phyloP scores from a whole-genome alignment of 2,797 vertebrate species.

The Mormyrus proboscirostris region DNA sequence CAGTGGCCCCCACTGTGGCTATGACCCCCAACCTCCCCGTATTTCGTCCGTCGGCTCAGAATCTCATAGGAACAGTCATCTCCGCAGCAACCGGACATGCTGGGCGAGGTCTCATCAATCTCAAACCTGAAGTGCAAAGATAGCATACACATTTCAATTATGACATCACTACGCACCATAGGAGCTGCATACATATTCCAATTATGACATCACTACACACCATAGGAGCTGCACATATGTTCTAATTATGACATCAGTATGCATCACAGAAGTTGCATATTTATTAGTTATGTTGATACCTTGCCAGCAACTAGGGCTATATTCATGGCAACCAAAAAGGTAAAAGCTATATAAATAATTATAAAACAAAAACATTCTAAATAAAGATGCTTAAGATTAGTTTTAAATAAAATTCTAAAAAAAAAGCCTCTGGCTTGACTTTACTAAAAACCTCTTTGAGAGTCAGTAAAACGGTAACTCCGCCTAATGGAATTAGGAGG shows the following conservation, averaged over 20 bases:
- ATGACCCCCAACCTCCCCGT: constrained; percentile 73
- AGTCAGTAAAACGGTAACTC: neutral
- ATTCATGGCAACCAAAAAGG: neutral
- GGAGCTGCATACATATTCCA: neutral
- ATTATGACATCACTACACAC: neutral
- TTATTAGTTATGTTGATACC: neutral
- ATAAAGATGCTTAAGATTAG: neutral
- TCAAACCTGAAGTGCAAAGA: constrained; percentile 66
- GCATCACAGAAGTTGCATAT: neutral
- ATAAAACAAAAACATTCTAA: neutral
- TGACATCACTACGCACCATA: neutral
- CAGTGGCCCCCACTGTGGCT: constrained; percentile 75
- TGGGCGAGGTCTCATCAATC: constrained; percentile 84
- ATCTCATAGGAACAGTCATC: constrained; percentile 92
- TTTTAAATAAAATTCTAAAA: neutral
- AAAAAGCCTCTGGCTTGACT: neutral
- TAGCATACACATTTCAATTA: neutral
- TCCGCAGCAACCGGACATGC: constrained; percentile 84
- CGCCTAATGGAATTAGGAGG: neutral
- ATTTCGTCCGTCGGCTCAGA: constrained; percentile 84
- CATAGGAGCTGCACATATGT: neutral
- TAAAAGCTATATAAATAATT: neutral
- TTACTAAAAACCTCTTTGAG: neutral
- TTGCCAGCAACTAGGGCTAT: neutral
- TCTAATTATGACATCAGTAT: neutral